phyloP scores from a whole-genome alignment of 1,140 invertebrate genomes.

The Bombus haemorrhoidalis region DNA sequence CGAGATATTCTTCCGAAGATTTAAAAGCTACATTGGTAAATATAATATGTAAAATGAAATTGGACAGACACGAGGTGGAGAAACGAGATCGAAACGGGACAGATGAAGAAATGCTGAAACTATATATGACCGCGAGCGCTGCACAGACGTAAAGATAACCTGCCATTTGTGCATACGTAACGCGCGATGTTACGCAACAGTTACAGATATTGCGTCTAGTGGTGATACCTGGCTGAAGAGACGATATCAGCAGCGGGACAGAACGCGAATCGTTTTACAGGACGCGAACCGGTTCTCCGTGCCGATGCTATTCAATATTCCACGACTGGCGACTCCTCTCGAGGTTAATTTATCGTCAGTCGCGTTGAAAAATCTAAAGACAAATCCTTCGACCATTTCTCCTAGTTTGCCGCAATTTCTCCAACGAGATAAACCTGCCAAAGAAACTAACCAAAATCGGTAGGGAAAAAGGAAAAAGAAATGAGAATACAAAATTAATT shows the following conservation, averaged over 20 bases:
- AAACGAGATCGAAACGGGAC: neutral
- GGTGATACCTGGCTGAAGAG: conserved; percentile 50
- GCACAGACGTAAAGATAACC: conserved; percentile 57
- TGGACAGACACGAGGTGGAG: neutral
- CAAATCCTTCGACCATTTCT: neutral
- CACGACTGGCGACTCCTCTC: neutral
- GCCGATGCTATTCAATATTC: conserved; percentile 39
- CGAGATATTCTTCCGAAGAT: neutral
- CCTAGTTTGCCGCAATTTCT: neutral
- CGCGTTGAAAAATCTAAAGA: neutral
- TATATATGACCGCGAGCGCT: conserved; percentile 17
- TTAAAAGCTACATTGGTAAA: neutral
- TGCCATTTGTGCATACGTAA: conserved; percentile 59
- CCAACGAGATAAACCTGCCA: neutral
- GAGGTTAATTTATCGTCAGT: conserved; percentile 20
- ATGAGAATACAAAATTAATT: neutral
- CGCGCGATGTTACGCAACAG: conserved; percentile 58
- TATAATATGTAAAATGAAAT: neutral
- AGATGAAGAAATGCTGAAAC: conserved; percentile 13
- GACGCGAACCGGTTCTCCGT: conserved; percentile 29
- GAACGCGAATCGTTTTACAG: conserved; percentile 33
- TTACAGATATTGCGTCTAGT: conserved; percentile 62
- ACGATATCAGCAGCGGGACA: conserved; percentile 33
- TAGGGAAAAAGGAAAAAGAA: neutral
- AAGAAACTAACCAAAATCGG: neutral